Base-by-base conservation (phyloP, 2,113 vertebrate species). In the Halcyon senegalensis region DNA sequence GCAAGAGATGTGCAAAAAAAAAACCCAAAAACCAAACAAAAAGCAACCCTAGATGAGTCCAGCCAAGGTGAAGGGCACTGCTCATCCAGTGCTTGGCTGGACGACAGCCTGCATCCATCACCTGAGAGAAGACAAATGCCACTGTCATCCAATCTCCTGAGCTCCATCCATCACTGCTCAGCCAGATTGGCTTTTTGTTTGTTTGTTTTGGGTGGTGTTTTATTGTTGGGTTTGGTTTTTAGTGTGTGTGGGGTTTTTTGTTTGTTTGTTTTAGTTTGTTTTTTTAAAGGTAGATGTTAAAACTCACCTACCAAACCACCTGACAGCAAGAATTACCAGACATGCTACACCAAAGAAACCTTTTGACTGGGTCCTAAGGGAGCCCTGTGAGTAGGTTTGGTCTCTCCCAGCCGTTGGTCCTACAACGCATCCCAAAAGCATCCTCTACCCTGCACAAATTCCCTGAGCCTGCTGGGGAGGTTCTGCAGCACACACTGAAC, bases 1-100 rank as follows among this genome's bases (percentile, higher is more conserved):
- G 48, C 53, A 73, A 73, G 60, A 67, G 50, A 63, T 59, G 48
- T 68, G 64, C 46, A n/a, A 74, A 41, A 75, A 58, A 27, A 28
- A 7, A 59, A 10, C 31, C 2, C 20, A 23, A 18, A 58, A 59
- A 56, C 25, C 62, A 53, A 58, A 33, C 18, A 70, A 41, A 75
- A 48, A 23, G 17, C 6, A 60, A n/a, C 58, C 2, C 39, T 12
- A 16, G 20, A 33, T 28, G 35, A 37, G 46, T 51, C 91, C 77
- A 82, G 66, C 27, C 91, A 62, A 94, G 84, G 84, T 82, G 90
- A 94, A 95, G 85, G 82, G 41, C 81, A 23, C 82, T 90, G 82
- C 88, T 94, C 82, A 83, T 55, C 90, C 78, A 21, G 43, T 12
- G 24, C 58, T 82, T 60, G 60, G 68, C 41, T 31, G 50, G 28